phyloP scores from a whole-genome alignment of 2,797 vertebrate species.

The Tapirus indicus region DNA sequence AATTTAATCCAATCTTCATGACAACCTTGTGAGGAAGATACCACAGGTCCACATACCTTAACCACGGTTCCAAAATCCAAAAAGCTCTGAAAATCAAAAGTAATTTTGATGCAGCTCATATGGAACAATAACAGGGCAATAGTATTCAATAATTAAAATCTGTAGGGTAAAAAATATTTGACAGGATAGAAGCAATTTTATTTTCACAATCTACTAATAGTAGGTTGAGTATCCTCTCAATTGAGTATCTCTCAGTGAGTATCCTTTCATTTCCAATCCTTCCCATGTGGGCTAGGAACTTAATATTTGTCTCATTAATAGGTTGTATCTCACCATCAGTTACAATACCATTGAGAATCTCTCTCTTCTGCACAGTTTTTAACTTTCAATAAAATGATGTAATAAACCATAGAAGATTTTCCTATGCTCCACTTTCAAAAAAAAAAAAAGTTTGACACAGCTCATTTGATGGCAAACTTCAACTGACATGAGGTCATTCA shows the following conservation, averaged over 20 bases:
- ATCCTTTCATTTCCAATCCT: constrained; percentile 40
- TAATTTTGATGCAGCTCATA: neutral
- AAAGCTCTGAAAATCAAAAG: constrained; percentile 30
- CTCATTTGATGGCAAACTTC: neutral
- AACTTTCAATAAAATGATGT: constrained; percentile 28
- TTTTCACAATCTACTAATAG: constrained; percentile 43
- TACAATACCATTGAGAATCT: neutral
- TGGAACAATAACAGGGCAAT: neutral
- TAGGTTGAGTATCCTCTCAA: neutral
- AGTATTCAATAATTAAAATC: constrained; percentile 43
- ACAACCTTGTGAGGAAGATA: neutral
- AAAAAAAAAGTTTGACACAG: neutral
- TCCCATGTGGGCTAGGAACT: neutral
- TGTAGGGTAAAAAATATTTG: neutral
- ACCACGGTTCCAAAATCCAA: neutral
- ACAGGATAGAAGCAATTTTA: constrained; percentile 32
- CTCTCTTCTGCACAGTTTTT: neutral
- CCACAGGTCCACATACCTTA: neutral
- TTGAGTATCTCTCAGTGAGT: neutral
- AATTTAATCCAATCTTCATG: neutral
- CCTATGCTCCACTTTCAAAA: neutral
- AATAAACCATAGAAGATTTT: constrained; percentile 31
- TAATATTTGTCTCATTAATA: neutral
- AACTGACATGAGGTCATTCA: neutral
- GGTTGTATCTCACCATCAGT: neutral